These are phyloP conservation scores for Globia sparganii DNA, from an alignment of 2,888 invertebrate species.

Conservation along the genomic window DNA sequence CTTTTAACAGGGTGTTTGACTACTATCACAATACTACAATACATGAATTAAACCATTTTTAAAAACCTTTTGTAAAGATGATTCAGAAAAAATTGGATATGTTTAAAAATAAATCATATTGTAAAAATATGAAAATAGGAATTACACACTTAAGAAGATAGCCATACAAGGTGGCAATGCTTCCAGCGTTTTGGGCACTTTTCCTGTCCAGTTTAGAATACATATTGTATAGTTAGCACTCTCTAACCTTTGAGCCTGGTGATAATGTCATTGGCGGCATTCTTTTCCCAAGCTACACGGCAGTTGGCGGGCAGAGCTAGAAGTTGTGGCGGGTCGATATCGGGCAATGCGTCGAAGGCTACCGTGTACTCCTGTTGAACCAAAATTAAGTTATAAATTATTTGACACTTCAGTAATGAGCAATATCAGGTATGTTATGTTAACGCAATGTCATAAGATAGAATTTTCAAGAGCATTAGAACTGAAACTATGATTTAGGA, in stretches of 20 bases:
- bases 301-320: conserved; percentile 97
- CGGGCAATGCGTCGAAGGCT: conserved; percentile 92
- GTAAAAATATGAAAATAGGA: too few relatives aligned
- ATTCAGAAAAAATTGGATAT: too few relatives aligned
- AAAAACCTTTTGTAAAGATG: background rate
- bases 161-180: background rate
- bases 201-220: background rate
- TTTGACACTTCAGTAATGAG: background rate
- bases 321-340: conserved; percentile 93
- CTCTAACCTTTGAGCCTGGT: conserved; percentile 72
- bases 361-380: conserved; percentile 92
- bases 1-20: background rate
- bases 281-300: conserved; percentile 95
- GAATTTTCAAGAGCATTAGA: background rate
- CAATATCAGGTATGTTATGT: background rate
- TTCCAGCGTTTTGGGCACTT: background rate
- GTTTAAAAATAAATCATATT: background rate
- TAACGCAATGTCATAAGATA: background rate
- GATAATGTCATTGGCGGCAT: conserved; percentile 91
- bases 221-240: background rate
- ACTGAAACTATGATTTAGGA: background rate
- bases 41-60: background rate
- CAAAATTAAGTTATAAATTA: background rate
- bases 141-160: background rate
- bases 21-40: too few relatives aligned